phyloP scores from a whole-genome alignment of 2,113 vertebrate species.

The Cyprinodon tularosa region DNA sequence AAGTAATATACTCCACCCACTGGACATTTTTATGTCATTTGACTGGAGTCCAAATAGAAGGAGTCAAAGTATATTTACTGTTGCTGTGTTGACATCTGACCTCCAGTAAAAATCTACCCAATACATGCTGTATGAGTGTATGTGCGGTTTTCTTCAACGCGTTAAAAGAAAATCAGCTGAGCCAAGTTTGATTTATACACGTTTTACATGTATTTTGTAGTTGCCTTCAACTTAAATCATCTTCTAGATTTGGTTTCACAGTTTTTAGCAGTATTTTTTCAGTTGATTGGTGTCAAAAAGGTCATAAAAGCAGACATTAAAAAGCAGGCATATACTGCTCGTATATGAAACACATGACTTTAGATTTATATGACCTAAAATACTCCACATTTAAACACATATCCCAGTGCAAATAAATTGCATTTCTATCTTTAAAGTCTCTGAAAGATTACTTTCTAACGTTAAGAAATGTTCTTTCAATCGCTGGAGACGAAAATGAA shows the following conservation, averaged over 20 bases:
- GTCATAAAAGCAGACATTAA: not conserved
- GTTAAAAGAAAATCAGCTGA: not conserved
- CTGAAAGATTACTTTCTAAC: constrained; percentile 57
- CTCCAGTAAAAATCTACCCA: not conserved
- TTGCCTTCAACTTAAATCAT: not conserved
- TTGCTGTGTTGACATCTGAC: not conserved
- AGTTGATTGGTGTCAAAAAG: not conserved
- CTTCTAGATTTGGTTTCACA: not conserved
- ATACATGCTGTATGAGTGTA: not conserved
- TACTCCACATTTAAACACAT: constrained; percentile 7
- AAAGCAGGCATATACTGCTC: not conserved
- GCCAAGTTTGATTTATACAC: not conserved
- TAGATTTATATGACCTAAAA: not conserved
- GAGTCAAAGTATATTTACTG: not conserved
- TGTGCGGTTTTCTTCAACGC: not conserved
- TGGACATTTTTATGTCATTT: not conserved
- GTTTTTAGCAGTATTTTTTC: not conserved
- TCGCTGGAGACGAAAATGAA: not conserved
- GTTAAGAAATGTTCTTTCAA: constrained; percentile 59
- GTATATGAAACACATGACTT: not conserved
- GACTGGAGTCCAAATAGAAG: not conserved
- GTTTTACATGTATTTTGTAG: not conserved
- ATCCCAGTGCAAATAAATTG: constrained; percentile 43
- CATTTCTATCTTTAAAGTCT: constrained; percentile 41
- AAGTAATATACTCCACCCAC: not conserved